Conservation (phyloP, 2,797 vertebrate genomes). For the Florisuga fusca region DNA sequence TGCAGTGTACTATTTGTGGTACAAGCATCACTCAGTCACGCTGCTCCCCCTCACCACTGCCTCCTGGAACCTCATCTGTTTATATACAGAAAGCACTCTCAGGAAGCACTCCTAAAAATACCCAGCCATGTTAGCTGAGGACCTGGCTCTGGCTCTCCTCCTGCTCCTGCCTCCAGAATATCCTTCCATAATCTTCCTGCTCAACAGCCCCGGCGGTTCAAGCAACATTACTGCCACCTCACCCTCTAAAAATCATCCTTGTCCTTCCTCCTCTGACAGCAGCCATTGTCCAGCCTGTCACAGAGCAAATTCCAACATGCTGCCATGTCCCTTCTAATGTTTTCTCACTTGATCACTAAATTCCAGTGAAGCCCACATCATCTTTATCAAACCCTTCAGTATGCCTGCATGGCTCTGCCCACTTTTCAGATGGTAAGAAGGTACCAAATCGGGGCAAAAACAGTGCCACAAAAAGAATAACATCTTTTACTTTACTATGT, state of each 20-base stretch:
- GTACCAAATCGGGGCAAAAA: not conserved
- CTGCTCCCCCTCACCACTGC: conserved; percentile 16
- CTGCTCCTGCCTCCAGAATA: conserved; percentile 27
- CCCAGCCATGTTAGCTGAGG: not conserved
- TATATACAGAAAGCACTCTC: conserved; percentile 44
- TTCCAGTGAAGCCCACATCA: not conserved
- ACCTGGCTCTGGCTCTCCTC: not conserved
- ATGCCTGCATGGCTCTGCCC: not conserved
- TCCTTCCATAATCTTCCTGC: not conserved
- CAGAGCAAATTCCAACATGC: not conserved
- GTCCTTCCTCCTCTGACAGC: not conserved
- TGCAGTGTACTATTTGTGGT: conserved; percentile 39
- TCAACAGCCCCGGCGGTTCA: not conserved
- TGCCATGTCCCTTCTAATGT: not conserved
- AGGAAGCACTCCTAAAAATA: conserved; percentile 62
- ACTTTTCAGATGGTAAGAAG: not conserved
- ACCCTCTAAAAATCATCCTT: not conserved
- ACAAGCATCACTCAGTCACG: conserved; percentile 29
- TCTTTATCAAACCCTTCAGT: not conserved
- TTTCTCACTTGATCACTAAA: not conserved
- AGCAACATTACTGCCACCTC: not conserved
- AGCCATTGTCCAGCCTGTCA: not conserved
- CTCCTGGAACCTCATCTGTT: conserved; percentile 26
- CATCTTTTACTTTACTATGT: not conserved
- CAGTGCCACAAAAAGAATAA: not conserved